Evolutionary conservation across 2,797 vertebrate genomes (phyloP).

Genomic region (Sparidentex hasta): DNA sequence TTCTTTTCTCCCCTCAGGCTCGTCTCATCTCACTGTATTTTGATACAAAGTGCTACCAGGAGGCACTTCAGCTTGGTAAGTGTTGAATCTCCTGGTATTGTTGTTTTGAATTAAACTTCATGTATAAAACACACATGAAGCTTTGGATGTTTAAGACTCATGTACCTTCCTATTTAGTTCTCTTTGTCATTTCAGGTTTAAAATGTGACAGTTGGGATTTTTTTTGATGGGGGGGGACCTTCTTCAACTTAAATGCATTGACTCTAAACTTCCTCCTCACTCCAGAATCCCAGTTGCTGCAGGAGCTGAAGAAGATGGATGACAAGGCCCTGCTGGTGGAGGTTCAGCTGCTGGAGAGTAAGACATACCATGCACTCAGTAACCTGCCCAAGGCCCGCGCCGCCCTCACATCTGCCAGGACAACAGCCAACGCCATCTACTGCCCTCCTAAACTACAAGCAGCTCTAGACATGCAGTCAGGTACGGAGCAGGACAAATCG

Average conservation of each 20-base stretch:
- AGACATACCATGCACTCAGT: constrained; percentile 97
- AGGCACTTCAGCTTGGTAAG: constrained; percentile 96
- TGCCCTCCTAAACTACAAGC: constrained; percentile 98
- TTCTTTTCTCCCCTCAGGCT: constrained; percentile 83
- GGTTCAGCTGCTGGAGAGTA: constrained; percentile 98
- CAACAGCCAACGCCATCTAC: constrained; percentile 99
- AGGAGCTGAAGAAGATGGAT: constrained; percentile 99
- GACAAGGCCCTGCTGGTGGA: constrained; percentile 98
- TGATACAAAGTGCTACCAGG: constrained; percentile 98
- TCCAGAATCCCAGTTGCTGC: constrained; percentile 93
- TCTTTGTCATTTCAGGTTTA: neutral
- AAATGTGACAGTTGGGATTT: neutral
- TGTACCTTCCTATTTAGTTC: neutral
- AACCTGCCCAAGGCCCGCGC: constrained; percentile 98
- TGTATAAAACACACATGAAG: neutral
- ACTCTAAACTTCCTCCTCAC: neutral
- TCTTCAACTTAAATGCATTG: neutral
- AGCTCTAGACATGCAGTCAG: constrained; percentile 99
- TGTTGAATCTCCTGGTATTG: neutral
- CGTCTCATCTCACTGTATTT: constrained; percentile 98
- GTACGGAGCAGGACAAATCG: constrained; percentile 69
- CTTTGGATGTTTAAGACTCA: neutral
- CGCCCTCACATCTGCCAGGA: constrained; percentile 96
- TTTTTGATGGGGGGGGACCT: neutral
- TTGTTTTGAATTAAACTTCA: neutral